Evolutionary conservation across 2,797 vertebrate species (phyloP).

Genomic region (Hippoglossus hippoglossus): DNA sequence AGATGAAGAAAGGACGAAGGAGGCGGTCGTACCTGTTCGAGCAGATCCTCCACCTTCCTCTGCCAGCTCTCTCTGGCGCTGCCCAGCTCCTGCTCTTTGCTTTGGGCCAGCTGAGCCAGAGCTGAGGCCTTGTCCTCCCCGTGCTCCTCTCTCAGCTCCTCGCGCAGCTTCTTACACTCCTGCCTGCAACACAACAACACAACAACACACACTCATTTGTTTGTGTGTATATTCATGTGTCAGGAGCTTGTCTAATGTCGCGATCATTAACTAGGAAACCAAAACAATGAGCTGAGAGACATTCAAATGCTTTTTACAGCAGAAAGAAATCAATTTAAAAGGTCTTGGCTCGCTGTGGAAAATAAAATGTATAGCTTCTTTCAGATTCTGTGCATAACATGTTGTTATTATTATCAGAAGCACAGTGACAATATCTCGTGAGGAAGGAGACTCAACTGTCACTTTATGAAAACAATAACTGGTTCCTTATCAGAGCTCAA

Average conservation of each 20-base stretch:
- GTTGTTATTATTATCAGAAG: neutral
- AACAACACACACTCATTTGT: neutral
- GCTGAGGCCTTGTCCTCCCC: slow-evolving; percentile 93
- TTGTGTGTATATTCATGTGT: too few species aligned
- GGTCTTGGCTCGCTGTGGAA: neutral
- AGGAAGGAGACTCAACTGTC: slow-evolving; percentile 10
- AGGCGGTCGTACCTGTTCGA: slow-evolving; percentile 90
- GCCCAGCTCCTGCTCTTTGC: slow-evolving; percentile 93
- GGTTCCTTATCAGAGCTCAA: slow-evolving; percentile 24
- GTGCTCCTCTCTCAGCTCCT: slow-evolving; percentile 93
- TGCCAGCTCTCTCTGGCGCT: slow-evolving; percentile 95
- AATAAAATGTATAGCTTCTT: neutral
- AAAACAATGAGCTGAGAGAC: too few species aligned
- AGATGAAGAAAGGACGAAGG: too few species aligned
- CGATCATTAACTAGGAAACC: too few species aligned
- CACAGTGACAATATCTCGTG: neutral
- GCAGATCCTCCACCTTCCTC: slow-evolving; percentile 96
- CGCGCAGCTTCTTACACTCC: slow-evolving; percentile 96
- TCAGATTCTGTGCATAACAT: neutral
- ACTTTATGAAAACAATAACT: slow-evolving; percentile 30
- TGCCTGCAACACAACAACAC: slow-evolving; percentile 82
- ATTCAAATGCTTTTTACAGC: too few species aligned
- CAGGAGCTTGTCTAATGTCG: too few species aligned
- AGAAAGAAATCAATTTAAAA: neutral
- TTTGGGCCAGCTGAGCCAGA: slow-evolving; percentile 90